Conservation (phyloP, 2,113 vertebrate genomes). For the Rutilus rutilus region DNA sequence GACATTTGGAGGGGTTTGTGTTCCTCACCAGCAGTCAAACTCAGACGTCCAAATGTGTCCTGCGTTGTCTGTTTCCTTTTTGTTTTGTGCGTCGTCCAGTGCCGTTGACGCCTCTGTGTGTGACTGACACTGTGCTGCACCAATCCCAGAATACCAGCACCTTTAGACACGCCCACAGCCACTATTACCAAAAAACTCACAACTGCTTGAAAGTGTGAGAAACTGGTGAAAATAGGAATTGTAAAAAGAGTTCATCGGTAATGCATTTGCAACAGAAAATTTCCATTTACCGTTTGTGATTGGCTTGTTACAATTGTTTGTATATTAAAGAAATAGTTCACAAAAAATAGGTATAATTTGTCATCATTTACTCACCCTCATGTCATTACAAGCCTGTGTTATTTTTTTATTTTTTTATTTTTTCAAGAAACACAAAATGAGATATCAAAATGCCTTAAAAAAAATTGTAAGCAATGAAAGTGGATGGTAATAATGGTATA, state of each 20-base stretch:
- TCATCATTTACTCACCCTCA: background rate
- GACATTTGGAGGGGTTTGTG: conserved; percentile 48
- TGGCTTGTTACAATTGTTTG: background rate
- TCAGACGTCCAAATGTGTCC: conserved; percentile 69
- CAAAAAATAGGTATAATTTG: background rate
- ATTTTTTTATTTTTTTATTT: too few relatives aligned
- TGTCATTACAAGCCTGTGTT: background rate
- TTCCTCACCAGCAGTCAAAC: conserved; percentile 62
- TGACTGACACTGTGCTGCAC: conserved; percentile 15
- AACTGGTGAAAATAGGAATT: background rate
- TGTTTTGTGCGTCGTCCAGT: conserved; percentile 32
- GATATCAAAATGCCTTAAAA: background rate
- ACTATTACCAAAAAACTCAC: background rate
- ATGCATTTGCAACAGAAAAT: background rate
- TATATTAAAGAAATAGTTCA: background rate
- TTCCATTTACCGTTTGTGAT: background rate
- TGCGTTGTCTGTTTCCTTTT: conserved; percentile 10
- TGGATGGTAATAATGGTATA: too few relatives aligned
- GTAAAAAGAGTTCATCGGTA: background rate
- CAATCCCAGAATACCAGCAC: conserved; percentile 27
- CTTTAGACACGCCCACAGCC: background rate
- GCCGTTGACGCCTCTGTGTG: background rate
- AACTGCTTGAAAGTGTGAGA: background rate
- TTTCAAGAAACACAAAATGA: background rate
- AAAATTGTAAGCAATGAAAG: background rate